These are phyloP conservation scores for Lota lota DNA, from an alignment of 2,113 vertebrate genomes.

Conservation along the genomic window DNA sequence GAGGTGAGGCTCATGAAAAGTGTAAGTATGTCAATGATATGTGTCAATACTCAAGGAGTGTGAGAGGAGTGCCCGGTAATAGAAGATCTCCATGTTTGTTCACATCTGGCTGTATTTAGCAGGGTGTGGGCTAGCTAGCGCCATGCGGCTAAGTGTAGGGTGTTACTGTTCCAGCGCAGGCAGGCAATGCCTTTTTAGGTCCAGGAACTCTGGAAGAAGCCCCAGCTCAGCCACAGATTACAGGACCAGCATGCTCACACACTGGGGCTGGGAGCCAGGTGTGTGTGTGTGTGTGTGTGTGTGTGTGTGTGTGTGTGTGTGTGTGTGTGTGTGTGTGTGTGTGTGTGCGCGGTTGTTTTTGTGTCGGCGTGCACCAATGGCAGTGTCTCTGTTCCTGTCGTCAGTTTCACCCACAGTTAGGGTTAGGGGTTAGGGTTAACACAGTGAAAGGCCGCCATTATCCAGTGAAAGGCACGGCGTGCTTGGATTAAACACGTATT, in stretches of 20 bases:
- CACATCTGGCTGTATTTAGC: slow-evolving; percentile 72
- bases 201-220: slow-evolving; percentile 52
- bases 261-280: slow-evolving; percentile 30
- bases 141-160: slow-evolving; percentile 73
- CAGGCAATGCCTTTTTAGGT: slow-evolving; percentile 54
- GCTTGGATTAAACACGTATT: no score
- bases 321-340: slow-evolving; percentile 3
- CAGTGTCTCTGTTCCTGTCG: no score
- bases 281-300: slow-evolving; percentile 8
- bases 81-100: slow-evolving; percentile 41
- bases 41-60: slow-evolving; percentile 7
- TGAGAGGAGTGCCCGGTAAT: slow-evolving; percentile 32
- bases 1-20: no score
- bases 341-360: background rate
- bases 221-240: slow-evolving; percentile 66
- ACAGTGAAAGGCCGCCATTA: no score
- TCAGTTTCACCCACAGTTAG: no score
- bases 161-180: slow-evolving; percentile 68
- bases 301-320: slow-evolving; percentile 11
- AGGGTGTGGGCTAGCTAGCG: slow-evolving; percentile 67
- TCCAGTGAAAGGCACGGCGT: no score
- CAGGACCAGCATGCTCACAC: slow-evolving; percentile 54
- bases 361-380: no score
- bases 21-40: background rate
- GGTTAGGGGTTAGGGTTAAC: no score